Base-by-base conservation (phyloP, 2,797 vertebrate genomes). In the Notolepis coatsorum region DNA sequence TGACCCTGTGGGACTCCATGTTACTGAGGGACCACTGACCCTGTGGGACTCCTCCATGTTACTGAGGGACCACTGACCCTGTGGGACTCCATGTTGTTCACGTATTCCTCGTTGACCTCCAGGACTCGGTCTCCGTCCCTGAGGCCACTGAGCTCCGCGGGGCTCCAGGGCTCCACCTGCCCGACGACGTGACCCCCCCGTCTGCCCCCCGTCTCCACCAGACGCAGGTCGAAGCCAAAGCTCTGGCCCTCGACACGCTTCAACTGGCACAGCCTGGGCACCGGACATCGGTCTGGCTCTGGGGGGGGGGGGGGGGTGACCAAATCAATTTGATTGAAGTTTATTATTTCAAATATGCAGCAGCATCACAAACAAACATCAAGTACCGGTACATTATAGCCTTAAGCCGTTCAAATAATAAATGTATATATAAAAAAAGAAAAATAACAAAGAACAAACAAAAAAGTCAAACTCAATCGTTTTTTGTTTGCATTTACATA, bases 221-320 rank as follows among this genome's bases (percentile, higher is more conserved):
- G n/a, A n/a, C 60, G 82, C 37, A 98, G 82, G 61, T 82, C 79
- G 81, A 99, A 98, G 15, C 96, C 97, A 3, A 97, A 97, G 21
- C 65, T 90, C 69, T 93, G 91, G 0, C 80, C 58, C 4, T 88
- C 80, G 28, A 84, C 72, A 48, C 94, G 93, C 72, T 69, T 95
- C 77, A 99, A 84, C 5, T 93, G 86, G 69, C 92, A 95, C 64
- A 95, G 88, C 23, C 89, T 92, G 3, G 93, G 94, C 56, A 80
- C 45, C 1, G 27, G 42, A 0, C 43, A 49, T 9, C 31, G 42
- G 37, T 80, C 73, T 9, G 84, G 68, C 35, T 89, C 91, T 93
- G 74, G 24, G 55, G 53, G 24, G 27, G 17, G 4, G n/a, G 4
- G 17, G n/a, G 2, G 20, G 12, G n/a, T 10, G 5, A 1, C 13